phyloP scores from a whole-genome alignment of 2,113 vertebrate species.

The Poeciliopsis turrubarensis region DNA sequence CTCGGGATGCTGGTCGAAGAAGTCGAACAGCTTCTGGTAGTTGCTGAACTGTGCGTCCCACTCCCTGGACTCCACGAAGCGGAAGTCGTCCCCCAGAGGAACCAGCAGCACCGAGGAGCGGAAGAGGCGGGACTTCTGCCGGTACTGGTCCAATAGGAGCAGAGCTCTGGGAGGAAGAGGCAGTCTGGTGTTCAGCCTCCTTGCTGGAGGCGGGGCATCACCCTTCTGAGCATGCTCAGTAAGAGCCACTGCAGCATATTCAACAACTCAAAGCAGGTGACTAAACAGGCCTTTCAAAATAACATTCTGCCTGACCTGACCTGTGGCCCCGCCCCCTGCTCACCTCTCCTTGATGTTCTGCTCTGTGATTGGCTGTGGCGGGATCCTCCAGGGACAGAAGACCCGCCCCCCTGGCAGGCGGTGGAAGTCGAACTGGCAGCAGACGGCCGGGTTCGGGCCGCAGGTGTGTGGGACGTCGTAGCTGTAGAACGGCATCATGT shows the following conservation, averaged over 20 bases:
- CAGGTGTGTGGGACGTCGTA: slow-evolving; percentile 96
- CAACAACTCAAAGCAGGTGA: too few relatives aligned
- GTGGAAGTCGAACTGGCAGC: slow-evolving; percentile 97
- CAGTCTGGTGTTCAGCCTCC: too few relatives aligned
- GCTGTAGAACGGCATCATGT: slow-evolving; percentile 99
- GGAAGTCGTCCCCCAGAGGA: slow-evolving; percentile 93
- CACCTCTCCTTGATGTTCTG: slow-evolving; percentile 89
- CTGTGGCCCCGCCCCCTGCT: background rate
- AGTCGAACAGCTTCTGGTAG: slow-evolving; percentile 92
- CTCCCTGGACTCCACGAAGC: slow-evolving; percentile 86
- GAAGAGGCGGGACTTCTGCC: slow-evolving; percentile 94
- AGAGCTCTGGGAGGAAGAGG: slow-evolving; percentile 78
- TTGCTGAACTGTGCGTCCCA: slow-evolving; percentile 93
- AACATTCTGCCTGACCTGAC: too few relatives aligned
- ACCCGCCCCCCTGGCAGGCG: slow-evolving; percentile 89
- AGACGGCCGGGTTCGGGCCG: slow-evolving; percentile 92
- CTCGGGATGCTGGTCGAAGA: slow-evolving; percentile 87
- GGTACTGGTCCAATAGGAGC: slow-evolving; percentile 91
- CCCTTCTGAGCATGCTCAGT: too few relatives aligned
- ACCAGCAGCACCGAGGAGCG: slow-evolving; percentile 87
- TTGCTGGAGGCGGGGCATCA: too few relatives aligned
- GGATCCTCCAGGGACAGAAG: slow-evolving; percentile 90
- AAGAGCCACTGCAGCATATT: too few relatives aligned
- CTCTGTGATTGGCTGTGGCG: slow-evolving; percentile 87
- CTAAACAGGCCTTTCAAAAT: background rate